Evolutionary conservation across 2,888 invertebrate species (phyloP), one percentile per base, ranked within the genome.

Genomic region (Agapostemon virescens): DNA sequence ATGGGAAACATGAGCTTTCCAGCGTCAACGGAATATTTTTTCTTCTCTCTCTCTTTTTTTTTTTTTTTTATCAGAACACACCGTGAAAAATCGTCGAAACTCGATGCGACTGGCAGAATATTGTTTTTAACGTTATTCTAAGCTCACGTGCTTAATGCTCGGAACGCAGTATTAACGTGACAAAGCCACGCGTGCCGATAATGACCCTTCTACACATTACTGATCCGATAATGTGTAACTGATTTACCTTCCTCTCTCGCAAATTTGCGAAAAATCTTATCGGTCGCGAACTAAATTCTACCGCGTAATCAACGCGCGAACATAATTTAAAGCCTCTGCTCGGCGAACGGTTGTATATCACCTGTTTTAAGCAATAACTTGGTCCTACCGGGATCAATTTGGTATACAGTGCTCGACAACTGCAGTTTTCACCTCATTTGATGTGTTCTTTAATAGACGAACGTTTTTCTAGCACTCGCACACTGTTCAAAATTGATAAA

Each of bases 211-310:
- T 26, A 17, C 17, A 40, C 30, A 23, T 13, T 38, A 63, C 38
- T 15, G 69, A 69, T 63, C 23, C 61, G n/a, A 45, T 20, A 30
- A 33, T 15, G 36, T 17, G 20, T 26, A 23, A 67, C 33, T 30
- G 45, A 15, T 61, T 36, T 30, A 42, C 3, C n/a, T 38, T 61
- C 26, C 26, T n/a, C n/a, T 11, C 4, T 30, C n/a, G 26, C 17
- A 63, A n/a, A 63, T 36, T 61, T 69, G 15, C 13, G 36, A 52
- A 71, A 74, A 69, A 69, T 26, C 36, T 13, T 36, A 36, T 72
- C 45, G 36, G 3, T 15, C 40, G n/a, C 7, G 1, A 33, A 42
- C 30, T 26, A 72, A 66, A 72, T 72, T 42, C 11, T 36, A 36
- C n/a, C 9, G 63, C n/a, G 15, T 33, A 68, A 68, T 49, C 33